phyloP scores from a whole-genome alignment of 2,113 vertebrate genomes.

The Triplophysa dalaica region DNA sequence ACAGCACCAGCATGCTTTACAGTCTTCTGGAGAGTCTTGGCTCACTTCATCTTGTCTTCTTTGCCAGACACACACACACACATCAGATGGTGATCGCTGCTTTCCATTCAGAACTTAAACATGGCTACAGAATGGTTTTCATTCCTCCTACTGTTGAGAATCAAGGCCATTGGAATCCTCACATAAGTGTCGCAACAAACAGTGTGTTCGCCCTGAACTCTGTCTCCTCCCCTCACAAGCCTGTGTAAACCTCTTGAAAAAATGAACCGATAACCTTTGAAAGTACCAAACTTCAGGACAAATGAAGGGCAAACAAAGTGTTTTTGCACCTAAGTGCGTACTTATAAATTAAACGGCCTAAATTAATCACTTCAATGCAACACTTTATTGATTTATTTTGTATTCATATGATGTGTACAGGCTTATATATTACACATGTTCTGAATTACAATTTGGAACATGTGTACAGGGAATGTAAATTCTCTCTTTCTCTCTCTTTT shows the following conservation, averaged over 20 bases:
- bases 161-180: not conserved
- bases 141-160: not conserved
- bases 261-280: not conserved
- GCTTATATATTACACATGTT: not conserved
- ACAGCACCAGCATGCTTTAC: constrained; percentile 31
- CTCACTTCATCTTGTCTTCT: not conserved
- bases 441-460: not conserved
- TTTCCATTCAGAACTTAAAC: not conserved
- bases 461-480: not conserved
- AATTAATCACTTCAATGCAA: not conserved
- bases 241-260: constrained; percentile 2
- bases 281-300: constrained; percentile 1
- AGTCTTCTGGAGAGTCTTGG: constrained; percentile 3
- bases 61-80: not conserved
- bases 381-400: too few relatives aligned
- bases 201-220: constrained; percentile 3
- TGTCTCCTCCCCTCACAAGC: not conserved
- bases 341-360: too few relatives aligned
- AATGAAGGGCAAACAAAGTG: not conserved
- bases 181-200: not conserved
- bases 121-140: not conserved
- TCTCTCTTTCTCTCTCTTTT: not conserved
- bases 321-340: not conserved
- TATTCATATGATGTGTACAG: too few relatives aligned
- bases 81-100: not conserved